Conservation (phyloP, 2,888 invertebrate species). For the Eremobia ochroleuca region DNA sequence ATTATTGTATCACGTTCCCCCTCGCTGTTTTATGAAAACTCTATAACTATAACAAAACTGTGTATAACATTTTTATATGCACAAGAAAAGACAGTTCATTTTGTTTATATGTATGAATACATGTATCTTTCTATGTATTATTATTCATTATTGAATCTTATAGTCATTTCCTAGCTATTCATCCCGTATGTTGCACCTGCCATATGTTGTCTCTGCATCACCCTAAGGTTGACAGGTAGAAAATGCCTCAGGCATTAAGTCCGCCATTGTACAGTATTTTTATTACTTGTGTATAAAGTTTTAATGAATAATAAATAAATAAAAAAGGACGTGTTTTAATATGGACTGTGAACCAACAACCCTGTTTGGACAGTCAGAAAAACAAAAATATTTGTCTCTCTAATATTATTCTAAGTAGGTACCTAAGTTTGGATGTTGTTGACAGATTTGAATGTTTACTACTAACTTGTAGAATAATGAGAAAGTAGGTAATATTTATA, state of each 20-base stretch:
- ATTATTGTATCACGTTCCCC: neutral
- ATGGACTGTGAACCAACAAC: slow-evolving; percentile 15
- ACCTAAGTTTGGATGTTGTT: slow-evolving; percentile 15
- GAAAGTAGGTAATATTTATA: neutral
- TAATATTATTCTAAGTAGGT: slow-evolving; percentile 26
- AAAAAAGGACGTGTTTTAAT: neutral
- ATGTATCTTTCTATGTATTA: no score
- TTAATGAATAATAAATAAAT: no score
- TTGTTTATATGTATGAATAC: no score
- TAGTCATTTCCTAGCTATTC: no score
- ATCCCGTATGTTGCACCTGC: no score
- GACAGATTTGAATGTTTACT: slow-evolving; percentile 8
- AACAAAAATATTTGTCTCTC: slow-evolving; percentile 41
- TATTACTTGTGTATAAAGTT: no score
- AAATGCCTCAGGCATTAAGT: no score
- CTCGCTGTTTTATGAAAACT: neutral
- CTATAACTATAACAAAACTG: neutral
- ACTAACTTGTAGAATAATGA: neutral
- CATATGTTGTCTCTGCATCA: no score
- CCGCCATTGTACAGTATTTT: no score
- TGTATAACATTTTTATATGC: neutral
- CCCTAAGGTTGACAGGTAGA: no score
- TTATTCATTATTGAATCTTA: no score
- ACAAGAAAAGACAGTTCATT: slow-evolving; percentile 3
- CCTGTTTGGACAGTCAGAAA: neutral